Base-by-base conservation (phyloP, 2,797 vertebrate species). In the Hafferia zeledoni region DNA sequence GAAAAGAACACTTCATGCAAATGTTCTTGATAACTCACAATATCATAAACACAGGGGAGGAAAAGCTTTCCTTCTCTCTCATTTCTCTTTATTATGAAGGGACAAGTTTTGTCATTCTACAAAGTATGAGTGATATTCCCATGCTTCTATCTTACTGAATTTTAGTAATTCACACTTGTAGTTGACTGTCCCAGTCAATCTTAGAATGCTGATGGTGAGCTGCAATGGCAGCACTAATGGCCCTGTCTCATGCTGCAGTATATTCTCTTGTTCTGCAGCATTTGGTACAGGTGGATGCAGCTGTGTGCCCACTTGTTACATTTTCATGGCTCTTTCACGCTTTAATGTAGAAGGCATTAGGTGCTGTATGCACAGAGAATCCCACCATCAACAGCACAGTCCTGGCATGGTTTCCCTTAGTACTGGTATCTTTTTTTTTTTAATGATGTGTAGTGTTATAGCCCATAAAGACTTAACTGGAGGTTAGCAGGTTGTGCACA, bases 1-100 rank as follows among this genome's bases (percentile, higher is more conserved):
- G 31, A 91, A 77, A 96, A 31, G 35, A 94, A 69, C 18, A 59
- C 49, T 60, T 96, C 17, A 93, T 64, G 59, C n/a, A 91, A 16
- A 78, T 33, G 7, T 60, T 88, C 81, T 68, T 60, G 22, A 72
- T 79, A 87, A 71, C 17, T 55, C 5, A 4, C 18, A 81, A 0
- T 65, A 43, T 43, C 44, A 69, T 44, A 81, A 72, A 68, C 23
- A 65, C 13, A 63, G 18, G 11, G 18, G 37, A 74, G n/a, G 43
- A 71, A 65, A 71, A 89, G 10, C 14, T 57, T 93, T n/a, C 15
- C 6, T 60, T 70, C 61, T 75, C 60, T 39, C 27, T 85, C 20
- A 16, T 65, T 90, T 83, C 30, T 64, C 35, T 57, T 80, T 71
- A n/a, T 47, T 65, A 41, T 5, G 30, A n/a, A 76, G 81, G 22